Conservation (phyloP, 2,888 invertebrate genomes). For the Enchytraeus crypticus region DNA sequence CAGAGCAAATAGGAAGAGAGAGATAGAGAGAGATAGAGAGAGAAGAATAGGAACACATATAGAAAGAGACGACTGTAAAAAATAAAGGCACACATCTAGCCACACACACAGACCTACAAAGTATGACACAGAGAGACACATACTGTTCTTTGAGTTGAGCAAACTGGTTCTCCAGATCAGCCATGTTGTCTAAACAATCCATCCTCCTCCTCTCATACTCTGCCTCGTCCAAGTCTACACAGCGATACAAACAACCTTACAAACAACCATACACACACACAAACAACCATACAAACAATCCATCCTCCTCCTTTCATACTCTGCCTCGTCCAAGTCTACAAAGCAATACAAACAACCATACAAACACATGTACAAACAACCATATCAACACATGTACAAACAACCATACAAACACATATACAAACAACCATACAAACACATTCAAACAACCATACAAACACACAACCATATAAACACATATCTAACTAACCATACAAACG, state of each 20-base stretch:
- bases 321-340: slow-evolving; percentile 64
- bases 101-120: not conserved
- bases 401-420: too few relatives aligned
- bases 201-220: slow-evolving; percentile 75
- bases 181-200: slow-evolving; percentile 75
- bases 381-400: too few relatives aligned
- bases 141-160: slow-evolving; percentile 74
- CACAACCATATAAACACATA: too few relatives aligned
- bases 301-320: slow-evolving; percentile 72
- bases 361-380: not conserved
- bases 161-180: slow-evolving; percentile 82
- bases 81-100: too few relatives aligned
- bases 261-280: not conserved
- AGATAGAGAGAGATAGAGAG: too few relatives aligned
- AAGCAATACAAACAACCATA: not conserved
- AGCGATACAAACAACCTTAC: not conserved
- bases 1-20: too few relatives aligned
- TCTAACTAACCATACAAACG: too few relatives aligned
- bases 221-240: slow-evolving; percentile 74
- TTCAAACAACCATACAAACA: too few relatives aligned
- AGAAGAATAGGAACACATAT: too few relatives aligned
- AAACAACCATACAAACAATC: too few relatives aligned
- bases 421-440: too few relatives aligned
- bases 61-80: too few relatives aligned
- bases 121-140: slow-evolving; percentile 28